phyloP scores from a whole-genome alignment of 2,113 vertebrate genomes.

The Strigops habroptila region DNA sequence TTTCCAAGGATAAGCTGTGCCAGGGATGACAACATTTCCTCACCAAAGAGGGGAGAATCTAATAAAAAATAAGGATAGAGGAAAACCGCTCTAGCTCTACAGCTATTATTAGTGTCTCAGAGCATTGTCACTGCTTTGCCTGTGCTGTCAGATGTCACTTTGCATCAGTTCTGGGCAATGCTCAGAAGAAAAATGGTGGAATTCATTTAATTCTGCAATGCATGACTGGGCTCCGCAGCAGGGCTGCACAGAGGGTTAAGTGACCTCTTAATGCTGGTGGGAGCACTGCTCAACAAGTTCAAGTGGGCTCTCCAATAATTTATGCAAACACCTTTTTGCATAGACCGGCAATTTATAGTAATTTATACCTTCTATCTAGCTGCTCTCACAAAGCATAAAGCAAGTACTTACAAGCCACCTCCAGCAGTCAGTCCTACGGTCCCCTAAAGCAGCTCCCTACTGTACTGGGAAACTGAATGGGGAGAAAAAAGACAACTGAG shows the following conservation, averaged over 20 bases:
- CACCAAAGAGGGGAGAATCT: constrained; percentile 7
- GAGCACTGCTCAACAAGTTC: constrained; percentile 47
- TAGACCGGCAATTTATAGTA: background rate
- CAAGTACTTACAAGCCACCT: background rate
- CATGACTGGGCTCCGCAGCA: background rate
- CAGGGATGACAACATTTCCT: constrained; percentile 42
- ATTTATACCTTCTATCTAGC: constrained; percentile 19
- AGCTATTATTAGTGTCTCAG: constrained; percentile 58
- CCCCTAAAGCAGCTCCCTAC: background rate
- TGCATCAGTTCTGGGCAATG: constrained; percentile 50
- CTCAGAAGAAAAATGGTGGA: constrained; percentile 22
- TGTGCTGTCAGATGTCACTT: constrained; percentile 62
- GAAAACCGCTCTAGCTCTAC: constrained; percentile 26
- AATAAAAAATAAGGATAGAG: constrained; percentile 48
- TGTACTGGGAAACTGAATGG: background rate
- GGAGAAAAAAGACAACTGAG: background rate
- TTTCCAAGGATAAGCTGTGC: constrained; percentile 54
- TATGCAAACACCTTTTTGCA: constrained; percentile 50
- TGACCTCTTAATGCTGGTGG: constrained; percentile 35
- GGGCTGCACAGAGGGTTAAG: background rate
- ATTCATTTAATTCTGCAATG: constrained; percentile 37
- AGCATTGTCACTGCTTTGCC: constrained; percentile 30
- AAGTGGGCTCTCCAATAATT: constrained; percentile 35
- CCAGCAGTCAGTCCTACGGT: background rate
- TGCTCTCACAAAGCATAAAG: background rate